Evolutionary conservation across 2,113 vertebrate genomes (phyloP).

Genomic region (Hydrochoerus hydrochaeris): DNA sequence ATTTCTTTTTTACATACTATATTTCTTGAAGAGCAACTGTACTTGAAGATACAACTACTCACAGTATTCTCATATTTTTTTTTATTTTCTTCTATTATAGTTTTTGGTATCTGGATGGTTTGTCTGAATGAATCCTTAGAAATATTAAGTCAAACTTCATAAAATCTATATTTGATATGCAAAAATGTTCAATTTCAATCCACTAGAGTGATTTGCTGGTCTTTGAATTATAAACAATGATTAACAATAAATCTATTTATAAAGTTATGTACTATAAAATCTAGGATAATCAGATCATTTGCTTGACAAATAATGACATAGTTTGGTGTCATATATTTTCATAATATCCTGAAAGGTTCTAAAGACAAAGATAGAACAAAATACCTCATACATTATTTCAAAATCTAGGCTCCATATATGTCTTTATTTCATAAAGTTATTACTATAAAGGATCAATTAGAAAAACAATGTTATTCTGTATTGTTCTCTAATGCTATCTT

Average conservation of each 20-base stretch:
- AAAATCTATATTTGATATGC: not conserved
- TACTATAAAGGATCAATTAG: not conserved
- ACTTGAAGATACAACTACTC: not conserved
- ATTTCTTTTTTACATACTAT: not conserved
- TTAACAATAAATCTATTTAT: not conserved
- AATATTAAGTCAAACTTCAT: slow-evolving; percentile 15
- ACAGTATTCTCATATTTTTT: not conserved
- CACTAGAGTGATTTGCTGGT: not conserved
- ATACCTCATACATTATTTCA: not conserved
- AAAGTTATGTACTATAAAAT: not conserved
- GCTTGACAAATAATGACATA: not conserved
- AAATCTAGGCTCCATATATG: not conserved
- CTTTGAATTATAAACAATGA: not conserved
- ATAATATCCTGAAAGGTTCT: not conserved
- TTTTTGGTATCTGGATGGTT: not conserved
- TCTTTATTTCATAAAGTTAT: slow-evolving; percentile 19
- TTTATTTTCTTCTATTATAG: not conserved
- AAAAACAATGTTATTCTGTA: not conserved
- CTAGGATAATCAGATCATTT: not conserved
- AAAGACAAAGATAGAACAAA: not conserved
- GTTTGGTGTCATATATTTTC: not conserved
- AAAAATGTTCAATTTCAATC: not conserved
- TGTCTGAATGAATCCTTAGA: not conserved
- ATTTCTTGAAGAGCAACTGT: slow-evolving; percentile 17
- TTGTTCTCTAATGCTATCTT: not conserved